Conservation (phyloP, 2,797 vertebrate species). For the Sebastes hopkinsi region DNA sequence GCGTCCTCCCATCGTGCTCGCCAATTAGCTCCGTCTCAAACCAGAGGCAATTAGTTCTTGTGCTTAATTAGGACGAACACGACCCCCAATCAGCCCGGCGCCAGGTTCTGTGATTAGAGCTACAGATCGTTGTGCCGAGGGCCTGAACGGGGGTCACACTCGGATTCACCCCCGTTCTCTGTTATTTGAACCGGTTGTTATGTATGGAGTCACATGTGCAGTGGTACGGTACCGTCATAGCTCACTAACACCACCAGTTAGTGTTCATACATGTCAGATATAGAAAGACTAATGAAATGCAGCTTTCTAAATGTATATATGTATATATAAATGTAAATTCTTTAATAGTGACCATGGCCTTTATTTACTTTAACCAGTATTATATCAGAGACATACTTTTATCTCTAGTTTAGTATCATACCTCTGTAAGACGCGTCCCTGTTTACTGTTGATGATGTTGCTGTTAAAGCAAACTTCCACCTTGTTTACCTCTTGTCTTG, state of each 20-base stretch:
- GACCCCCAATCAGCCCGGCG: conserved; percentile 26
- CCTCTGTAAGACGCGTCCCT: not conserved
- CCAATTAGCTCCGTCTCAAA: conserved; percentile 60
- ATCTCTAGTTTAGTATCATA: not conserved
- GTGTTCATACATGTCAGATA: not conserved
- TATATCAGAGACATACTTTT: not conserved
- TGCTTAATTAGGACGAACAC: conserved; percentile 63
- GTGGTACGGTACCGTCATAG: not conserved
- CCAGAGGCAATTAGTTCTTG: conserved; percentile 58
- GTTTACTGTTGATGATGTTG: not conserved
- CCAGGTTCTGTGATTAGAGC: conserved; percentile 51
- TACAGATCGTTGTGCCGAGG: conserved; percentile 8
- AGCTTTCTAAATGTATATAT: not conserved
- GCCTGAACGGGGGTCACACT: not conserved
- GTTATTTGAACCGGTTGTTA: not conserved
- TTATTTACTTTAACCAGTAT: not conserved
- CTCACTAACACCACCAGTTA: not conserved
- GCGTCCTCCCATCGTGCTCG: conserved; percentile 18
- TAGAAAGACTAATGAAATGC: not conserved
- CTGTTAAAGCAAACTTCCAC: not conserved
- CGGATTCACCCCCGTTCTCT: not conserved
- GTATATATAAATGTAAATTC: not conserved
- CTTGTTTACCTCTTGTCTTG: not conserved
- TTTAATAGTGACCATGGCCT: too few species aligned
- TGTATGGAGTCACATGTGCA: not conserved